These are phyloP conservation scores for Thermophis baileyi DNA, from an alignment of 2,113 vertebrate genomes.

Conservation along the genomic window DNA sequence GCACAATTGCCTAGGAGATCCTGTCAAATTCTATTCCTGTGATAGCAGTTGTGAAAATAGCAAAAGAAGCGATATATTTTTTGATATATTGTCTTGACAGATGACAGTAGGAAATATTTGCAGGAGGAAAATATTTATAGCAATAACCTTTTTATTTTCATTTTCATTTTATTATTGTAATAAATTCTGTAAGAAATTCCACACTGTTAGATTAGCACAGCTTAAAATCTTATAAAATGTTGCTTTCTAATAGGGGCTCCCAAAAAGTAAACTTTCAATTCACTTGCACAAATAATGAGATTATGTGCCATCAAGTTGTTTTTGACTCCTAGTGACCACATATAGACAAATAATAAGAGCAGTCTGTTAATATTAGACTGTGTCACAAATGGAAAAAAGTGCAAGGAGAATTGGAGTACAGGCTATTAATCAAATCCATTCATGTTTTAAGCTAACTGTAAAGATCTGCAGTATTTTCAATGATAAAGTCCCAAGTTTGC, in stretches of 20 bases:
- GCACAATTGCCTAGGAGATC: not conserved
- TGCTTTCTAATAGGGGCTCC: not conserved
- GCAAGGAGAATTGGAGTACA: not conserved
- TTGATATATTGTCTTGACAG: not conserved
- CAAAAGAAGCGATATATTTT: not conserved
- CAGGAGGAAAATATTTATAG: not conserved
- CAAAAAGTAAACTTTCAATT: not conserved
- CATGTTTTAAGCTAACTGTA: not conserved
- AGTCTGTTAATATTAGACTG: not conserved
- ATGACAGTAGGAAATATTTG: not conserved
- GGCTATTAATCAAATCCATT: not conserved
- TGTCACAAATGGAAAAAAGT: not conserved
- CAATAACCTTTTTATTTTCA: not conserved
- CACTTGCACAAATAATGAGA: not conserved
- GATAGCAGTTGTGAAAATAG: not conserved
- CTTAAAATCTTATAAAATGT: not conserved
- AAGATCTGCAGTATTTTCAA: not conserved
- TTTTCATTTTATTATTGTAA: not conserved
- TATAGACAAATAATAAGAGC: not conserved
- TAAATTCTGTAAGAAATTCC: not conserved
- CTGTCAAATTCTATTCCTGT: not conserved
- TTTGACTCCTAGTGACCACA: not conserved
- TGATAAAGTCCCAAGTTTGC: accelerated
- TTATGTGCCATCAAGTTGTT: not conserved
- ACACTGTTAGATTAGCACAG: not conserved